A percentile compares a stretch with the other conserved stretches of the same genome.
phyloP scores from a whole-genome alignment of 2,113 vertebrate species.

The Platichthys flesus region DNA sequence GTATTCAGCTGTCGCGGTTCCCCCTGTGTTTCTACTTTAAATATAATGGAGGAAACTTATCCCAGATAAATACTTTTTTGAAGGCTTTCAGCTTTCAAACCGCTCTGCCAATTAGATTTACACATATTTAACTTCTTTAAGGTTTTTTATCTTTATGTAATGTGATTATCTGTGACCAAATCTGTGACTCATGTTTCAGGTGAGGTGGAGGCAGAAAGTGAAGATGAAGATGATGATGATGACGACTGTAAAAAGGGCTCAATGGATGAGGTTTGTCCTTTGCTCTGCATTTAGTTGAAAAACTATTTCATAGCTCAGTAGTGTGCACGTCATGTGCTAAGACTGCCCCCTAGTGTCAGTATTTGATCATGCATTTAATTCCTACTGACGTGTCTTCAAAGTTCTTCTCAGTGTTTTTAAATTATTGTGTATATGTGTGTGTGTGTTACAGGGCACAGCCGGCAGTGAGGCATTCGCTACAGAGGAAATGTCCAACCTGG shows the following conservation, averaged over 20 bases:
- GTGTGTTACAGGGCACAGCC: conserved; percentile 87
- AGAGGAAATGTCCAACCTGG: conserved; percentile 98
- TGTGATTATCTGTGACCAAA: background rate
- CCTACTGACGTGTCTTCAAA: background rate
- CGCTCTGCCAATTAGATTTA: background rate
- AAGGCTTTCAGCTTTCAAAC: background rate
- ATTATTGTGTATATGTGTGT: background rate
- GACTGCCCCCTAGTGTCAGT: conserved; percentile 35
- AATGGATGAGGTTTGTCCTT: conserved; percentile 91
- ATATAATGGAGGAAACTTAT: conserved; percentile 4
- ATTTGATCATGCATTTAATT: background rate
- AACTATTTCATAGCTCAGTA: too few relatives aligned
- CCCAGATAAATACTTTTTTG: background rate
- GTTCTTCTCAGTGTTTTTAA: background rate
- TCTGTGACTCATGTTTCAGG: conserved; percentile 77
- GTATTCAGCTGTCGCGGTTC: background rate
- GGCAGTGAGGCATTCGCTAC: conserved; percentile 96
- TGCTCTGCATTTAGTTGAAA: accelerated
- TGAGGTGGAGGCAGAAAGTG: conserved; percentile 94
- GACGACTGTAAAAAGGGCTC: conserved; percentile 96
- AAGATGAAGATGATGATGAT: conserved; percentile 94
- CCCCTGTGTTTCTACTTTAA: conserved; percentile 2
- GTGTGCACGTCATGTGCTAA: background rate
- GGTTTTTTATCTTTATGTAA: background rate
- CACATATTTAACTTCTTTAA: background rate